Conservation (phyloP, 2,797 vertebrate genomes). For the Pseudomugil gertrudae region DNA sequence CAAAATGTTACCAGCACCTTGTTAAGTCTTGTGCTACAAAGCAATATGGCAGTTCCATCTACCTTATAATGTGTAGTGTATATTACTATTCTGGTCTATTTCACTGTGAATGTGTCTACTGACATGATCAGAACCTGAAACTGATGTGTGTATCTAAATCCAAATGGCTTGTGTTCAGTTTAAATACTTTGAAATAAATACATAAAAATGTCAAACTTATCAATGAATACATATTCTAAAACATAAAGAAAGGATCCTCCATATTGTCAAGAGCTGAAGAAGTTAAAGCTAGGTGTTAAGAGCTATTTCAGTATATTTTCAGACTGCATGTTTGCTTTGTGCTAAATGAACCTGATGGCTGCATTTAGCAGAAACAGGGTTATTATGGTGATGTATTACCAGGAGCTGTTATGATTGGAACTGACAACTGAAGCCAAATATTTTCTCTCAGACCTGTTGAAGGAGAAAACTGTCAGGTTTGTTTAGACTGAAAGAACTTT, state of each 20-base stretch:
- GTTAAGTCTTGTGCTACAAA: no score
- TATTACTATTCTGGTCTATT: no score
- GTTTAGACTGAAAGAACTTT: conserved; percentile 51
- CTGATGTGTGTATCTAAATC: no score
- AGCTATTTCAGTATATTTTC: background rate
- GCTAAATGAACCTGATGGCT: conserved; percentile 50
- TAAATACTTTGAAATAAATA: no score
- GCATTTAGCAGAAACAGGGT: conserved; percentile 50
- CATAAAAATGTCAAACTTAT: no score
- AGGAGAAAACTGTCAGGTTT: conserved; percentile 56
- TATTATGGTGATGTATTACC: conserved; percentile 69
- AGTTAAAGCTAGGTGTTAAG: background rate
- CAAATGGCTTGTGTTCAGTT: no score
- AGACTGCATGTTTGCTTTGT: conserved; percentile 16
- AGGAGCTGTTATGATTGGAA: conserved; percentile 67
- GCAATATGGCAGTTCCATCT: no score
- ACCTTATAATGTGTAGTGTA: no score
- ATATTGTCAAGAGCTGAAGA: background rate
- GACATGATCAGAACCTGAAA: no score
- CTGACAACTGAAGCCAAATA: conserved; percentile 68
- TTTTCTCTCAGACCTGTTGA: conserved; percentile 63
- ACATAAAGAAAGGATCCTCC: background rate
- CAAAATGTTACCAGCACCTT: no score
- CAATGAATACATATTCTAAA: no score
- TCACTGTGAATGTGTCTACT: no score